A percentile compares a stretch with the other conserved stretches of the same genome.
phyloP scores from a whole-genome alignment of 1,140 invertebrate genomes.

The Macrostomum lignano region DNA sequence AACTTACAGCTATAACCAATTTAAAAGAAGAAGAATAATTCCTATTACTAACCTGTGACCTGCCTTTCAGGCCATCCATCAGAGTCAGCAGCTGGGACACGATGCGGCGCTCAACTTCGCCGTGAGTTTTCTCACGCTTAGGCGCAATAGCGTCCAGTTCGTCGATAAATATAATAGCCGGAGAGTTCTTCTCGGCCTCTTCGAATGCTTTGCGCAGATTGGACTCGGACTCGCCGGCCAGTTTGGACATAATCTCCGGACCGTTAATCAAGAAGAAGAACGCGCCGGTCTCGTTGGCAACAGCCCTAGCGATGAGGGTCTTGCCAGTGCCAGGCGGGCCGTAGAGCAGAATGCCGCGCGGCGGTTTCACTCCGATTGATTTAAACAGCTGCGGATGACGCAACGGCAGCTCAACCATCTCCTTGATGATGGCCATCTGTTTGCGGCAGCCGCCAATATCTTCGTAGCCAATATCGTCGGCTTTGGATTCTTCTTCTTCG shows the following conservation, averaged over 20 bases:
- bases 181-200: conserved; percentile 94
- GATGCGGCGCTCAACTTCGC: conserved; percentile 91
- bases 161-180: conserved; percentile 97
- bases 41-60: conserved; percentile 85
- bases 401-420: conserved; percentile 95
- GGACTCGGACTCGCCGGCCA: conserved; percentile 90
- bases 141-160: conserved; percentile 99
- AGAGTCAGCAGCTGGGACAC: conserved; percentile 88
- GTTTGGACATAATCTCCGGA: conserved; percentile 97
- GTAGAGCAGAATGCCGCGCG: conserved; percentile 66
- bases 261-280: conserved; percentile 98
- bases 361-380: conserved; percentile 46
- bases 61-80: conserved; percentile 98
- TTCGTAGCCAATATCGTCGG: conserved; percentile 94
- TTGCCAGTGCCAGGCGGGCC: conserved; percentile 84
- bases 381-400: conserved; percentile 92
- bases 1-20: too few species aligned
- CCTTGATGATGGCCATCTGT: conserved; percentile 94
- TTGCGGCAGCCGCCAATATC: conserved; percentile 95
- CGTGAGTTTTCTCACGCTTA: conserved; percentile 97
- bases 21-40: conserved; percentile 86
- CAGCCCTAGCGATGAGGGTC: conserved; percentile 85
- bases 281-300: conserved; percentile 95
- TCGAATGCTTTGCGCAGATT: conserved; percentile 92
- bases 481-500: conserved; percentile 85